Conservation (phyloP, 1,140 invertebrate genomes). For the Trachymyrmex cornetzi region DNA sequence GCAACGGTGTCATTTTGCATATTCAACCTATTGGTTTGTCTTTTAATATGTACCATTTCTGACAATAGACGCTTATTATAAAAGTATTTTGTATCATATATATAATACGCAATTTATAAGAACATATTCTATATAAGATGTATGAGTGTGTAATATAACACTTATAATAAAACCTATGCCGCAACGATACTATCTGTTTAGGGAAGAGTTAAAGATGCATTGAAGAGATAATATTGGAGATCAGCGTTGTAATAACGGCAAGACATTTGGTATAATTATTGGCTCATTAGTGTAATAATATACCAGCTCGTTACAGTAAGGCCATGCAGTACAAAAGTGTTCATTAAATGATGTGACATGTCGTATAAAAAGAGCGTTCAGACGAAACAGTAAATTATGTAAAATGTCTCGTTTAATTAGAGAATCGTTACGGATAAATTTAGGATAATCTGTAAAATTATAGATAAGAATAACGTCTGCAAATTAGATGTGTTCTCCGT, state of each 20-base stretch:
- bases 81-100: background rate
- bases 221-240: constrained; percentile 6
- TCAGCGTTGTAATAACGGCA: constrained; percentile 21
- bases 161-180: background rate
- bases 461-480: constrained; percentile 35
- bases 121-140: background rate
- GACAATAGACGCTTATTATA: too few species aligned
- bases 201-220: constrained; percentile 7
- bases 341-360: constrained; percentile 23
- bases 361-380: background rate
- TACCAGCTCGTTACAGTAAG: constrained; percentile 10
- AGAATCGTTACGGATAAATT: constrained; percentile 49
- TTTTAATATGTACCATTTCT: too few species aligned
- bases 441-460: constrained; percentile 41
- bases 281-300: constrained; percentile 27
- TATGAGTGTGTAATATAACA: background rate
- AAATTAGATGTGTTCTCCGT: constrained; percentile 41
- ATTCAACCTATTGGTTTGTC: too few species aligned
- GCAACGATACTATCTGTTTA: background rate
- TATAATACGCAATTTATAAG: background rate
- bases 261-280: constrained; percentile 40
- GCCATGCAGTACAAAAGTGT: background rate
- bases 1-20: too few species aligned
- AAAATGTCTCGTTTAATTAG: constrained; percentile 20
- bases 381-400: constrained; percentile 26